These are phyloP conservation scores for Myiothlypis coronata DNA, from an alignment of 2,797 vertebrate genomes.

Conservation along the genomic window DNA sequence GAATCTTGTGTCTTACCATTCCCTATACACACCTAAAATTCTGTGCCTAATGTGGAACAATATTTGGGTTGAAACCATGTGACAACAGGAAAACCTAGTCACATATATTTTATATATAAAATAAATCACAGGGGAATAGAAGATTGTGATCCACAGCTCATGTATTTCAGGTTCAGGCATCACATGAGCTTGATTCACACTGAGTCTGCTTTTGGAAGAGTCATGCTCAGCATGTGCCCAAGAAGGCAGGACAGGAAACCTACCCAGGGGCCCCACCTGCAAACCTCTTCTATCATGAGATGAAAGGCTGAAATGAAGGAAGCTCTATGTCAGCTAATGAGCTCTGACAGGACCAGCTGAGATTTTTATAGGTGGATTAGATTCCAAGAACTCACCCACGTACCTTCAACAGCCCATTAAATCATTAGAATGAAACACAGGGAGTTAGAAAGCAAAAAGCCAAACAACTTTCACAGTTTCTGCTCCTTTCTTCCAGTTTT, in stretches of 20 bases:
- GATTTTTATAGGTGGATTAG: neutral
- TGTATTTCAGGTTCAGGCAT: neutral
- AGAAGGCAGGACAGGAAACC: neutral
- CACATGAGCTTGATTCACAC: neutral
- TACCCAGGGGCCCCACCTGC: neutral
- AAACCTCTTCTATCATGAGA: neutral
- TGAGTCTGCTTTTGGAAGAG: neutral
- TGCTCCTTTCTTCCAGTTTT: neutral
- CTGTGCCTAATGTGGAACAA: neutral
- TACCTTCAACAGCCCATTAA: neutral
- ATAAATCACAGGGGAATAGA: neutral
- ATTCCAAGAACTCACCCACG: neutral
- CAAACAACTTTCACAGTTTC: neutral
- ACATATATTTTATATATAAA: neutral
- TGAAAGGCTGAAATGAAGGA: neutral
- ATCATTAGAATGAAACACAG: neutral
- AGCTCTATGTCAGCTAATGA: neutral
- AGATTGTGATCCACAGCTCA: neutral
- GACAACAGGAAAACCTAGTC: neutral
- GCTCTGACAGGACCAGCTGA: neutral
- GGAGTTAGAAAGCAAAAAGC: neutral
- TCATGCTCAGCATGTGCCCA: fast-evolving
- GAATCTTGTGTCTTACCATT: fast-evolving
- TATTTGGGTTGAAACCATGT: neutral
- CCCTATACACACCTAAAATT: neutral